These are phyloP conservation scores for Piliocolobus tephrosceles DNA, from an alignment of 2,113 vertebrate species.

Conservation along the genomic window DNA sequence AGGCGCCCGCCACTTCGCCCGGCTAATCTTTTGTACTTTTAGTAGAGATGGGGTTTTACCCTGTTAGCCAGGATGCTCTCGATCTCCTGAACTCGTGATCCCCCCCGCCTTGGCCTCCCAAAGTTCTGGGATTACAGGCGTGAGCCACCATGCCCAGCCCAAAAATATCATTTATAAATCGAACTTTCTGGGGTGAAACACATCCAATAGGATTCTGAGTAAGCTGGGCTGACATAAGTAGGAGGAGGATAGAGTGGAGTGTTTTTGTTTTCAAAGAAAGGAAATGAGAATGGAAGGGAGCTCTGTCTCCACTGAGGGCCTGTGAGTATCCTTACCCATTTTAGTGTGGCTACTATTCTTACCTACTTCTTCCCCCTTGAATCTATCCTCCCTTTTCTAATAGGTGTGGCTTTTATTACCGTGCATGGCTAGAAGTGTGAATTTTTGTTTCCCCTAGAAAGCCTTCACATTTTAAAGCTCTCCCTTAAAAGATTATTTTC, in stretches of 20 bases:
- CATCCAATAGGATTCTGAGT: background rate
- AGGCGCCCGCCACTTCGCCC: too few species aligned
- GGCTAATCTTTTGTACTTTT: too few species aligned
- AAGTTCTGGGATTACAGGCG: too few species aligned
- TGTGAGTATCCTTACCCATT: background rate
- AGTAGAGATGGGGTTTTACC: too few species aligned
- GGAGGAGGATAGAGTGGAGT: background rate
- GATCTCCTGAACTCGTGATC: too few species aligned
- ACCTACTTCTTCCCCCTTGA: background rate
- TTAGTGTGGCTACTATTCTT: background rate
- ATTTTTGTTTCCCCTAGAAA: background rate
- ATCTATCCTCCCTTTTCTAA: background rate
- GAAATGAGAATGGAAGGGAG: background rate
- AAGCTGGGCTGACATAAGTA: background rate
- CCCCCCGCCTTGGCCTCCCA: too few species aligned
- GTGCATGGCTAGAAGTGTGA: background rate
- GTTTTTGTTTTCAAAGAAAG: background rate
- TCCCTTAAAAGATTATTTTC: background rate
- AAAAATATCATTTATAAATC: background rate
- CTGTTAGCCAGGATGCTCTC: too few species aligned
- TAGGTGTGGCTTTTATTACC: slow-evolving; percentile 31
- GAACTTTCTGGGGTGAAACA: background rate
- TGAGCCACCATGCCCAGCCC: too few species aligned
- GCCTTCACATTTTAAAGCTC: background rate
- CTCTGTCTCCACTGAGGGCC: too few species aligned